Evolutionary conservation across 2,113 vertebrate species (phyloP), one percentile per base, ranked within the genome.

Genomic region (Heptranchias perlo): DNA sequence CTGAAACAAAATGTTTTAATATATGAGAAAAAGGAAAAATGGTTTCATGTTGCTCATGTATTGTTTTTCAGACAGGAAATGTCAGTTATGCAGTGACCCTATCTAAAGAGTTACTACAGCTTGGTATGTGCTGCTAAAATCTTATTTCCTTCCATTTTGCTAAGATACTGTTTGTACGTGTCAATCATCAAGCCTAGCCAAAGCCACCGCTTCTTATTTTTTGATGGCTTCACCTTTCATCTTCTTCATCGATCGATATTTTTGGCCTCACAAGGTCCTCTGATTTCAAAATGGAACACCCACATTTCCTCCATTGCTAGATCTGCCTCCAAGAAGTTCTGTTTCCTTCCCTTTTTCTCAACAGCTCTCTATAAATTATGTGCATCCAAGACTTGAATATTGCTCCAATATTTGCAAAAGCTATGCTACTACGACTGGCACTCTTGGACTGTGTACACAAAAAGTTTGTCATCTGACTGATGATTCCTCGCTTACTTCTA

Each of bases 91-190:
- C 99, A 49, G 97, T 99, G 97, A 98, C 97, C 96, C 97, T 99
- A 67, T 99, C 99, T 96, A 98, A 97, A 96, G 99, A 99, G 97
- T 98, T 99, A 94, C 98, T 99, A 82, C 98, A 96, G 97, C 98
- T 98, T 0, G 98, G 99, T 99, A 98, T 28, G 96, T 97, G 96
- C 95, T 25, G 16, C 67, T 87, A 95, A 96, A 96, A 39, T 96
- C 65, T n/a, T 10, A 35, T 49, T 35, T 54, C 10, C 61, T 67
- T 64, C 54, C n/a, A 6, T 49, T 11, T 58, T 65, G 64, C 61
- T 47, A 13, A 47, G 44, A 44, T 8, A 4, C 76, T 25, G 54
- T 49, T 96, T 84, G 31, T 62, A 11, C n/a, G 1, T 96, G 62
- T 52, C 16, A 3, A 54, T 31, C 49, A 87, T 0, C 84, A 87